Percentiles rank a stretch among this genome's conserved stretches.
These are phyloP conservation scores for Thymallus thymallus DNA, from an alignment of 2,113 vertebrate species.

Conservation along the genomic window DNA sequence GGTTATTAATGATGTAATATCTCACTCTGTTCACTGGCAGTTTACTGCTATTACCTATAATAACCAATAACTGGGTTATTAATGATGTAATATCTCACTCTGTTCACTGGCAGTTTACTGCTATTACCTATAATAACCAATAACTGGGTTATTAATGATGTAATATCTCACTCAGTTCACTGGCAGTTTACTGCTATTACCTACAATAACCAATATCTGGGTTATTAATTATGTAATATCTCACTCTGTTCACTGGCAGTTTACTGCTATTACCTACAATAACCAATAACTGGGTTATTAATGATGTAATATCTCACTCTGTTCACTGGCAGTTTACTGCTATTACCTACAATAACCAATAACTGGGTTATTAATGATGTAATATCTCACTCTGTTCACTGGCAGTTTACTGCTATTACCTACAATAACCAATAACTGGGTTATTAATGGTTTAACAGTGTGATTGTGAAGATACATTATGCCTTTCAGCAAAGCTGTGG, in stretches of 20 bases:
- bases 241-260: conserved; percentile 41
- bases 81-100: conserved; percentile 30
- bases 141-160: no score
- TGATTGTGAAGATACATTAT: conserved; percentile 42
- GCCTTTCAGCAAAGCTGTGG: conserved; percentile 1
- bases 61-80: conserved; percentile 42
- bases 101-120: conserved; percentile 47
- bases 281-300: no score
- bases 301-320: no score
- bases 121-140: conserved; percentile 15
- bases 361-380: no score
- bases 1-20: no score
- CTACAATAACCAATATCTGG: no score
- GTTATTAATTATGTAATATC: no score
- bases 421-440: conserved; percentile 29
- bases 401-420: conserved; percentile 40
- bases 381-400: conserved; percentile 34
- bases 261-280: conserved; percentile 41
- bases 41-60: conserved; percentile 33
- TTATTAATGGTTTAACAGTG: conserved; percentile 50
- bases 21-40: conserved; percentile 38
- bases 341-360: no score
- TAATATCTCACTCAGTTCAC: no score
- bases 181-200: no score
- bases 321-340: no score